A percentile compares a stretch with the other conserved stretches of the same genome.
Conservation (phyloP, 2,888 invertebrate species). For the Dasypolia templi region DNA sequence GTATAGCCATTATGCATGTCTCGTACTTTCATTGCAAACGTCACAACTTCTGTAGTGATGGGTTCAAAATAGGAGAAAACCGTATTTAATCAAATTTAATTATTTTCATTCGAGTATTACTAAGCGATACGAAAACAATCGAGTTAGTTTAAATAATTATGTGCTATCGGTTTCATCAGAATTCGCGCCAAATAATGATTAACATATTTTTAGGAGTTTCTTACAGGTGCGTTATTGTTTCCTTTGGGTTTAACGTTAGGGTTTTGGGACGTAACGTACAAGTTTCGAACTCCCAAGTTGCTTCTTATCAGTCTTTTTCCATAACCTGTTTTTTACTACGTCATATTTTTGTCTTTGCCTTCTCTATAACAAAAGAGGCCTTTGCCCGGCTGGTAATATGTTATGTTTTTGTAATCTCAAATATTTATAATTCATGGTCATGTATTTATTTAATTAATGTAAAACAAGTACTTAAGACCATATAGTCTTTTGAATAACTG, state of each 20-base stretch:
- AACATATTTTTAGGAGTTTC: neutral
- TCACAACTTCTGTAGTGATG: slow-evolving; percentile 56
- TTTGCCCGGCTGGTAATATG: neutral
- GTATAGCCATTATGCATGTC: slow-evolving; percentile 2
- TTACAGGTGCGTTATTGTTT: too few species aligned
- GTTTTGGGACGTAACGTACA: neutral
- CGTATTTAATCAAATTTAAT: slow-evolving; percentile 9
- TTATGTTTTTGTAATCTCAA: neutral
- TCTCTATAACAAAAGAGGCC: neutral
- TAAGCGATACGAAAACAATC: neutral
- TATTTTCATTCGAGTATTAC: neutral
- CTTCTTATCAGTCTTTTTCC: neutral
- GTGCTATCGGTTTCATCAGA: neutral
- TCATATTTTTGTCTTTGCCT: neutral
- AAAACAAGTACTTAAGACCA: neutral
- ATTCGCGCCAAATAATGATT: neutral
- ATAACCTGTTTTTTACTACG: neutral
- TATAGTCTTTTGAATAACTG: neutral
- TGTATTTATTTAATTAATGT: too few species aligned
- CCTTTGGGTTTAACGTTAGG: neutral
- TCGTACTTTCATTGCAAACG: slow-evolving; percentile 43
- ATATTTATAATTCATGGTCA: too few species aligned
- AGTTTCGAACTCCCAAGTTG: neutral
- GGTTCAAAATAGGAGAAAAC: slow-evolving; percentile 23
- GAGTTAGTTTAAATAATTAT: neutral